Base-by-base conservation (phyloP, 2,888 invertebrate genomes). In the Mantis religiosa region DNA sequence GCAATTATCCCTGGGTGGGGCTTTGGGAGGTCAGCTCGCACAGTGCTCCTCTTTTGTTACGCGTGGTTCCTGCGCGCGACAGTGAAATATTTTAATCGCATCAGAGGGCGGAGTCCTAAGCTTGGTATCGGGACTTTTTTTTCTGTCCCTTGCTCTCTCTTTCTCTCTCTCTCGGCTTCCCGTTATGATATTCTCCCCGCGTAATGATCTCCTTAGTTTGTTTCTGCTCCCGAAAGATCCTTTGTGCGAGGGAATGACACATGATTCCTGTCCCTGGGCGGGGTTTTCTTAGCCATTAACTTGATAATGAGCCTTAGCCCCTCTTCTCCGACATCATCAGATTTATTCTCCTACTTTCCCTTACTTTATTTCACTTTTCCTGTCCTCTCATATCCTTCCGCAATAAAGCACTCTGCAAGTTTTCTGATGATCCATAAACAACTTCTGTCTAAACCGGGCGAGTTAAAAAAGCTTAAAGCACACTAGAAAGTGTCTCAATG, bases 271-370 rank as follows among this genome's bases (percentile, higher is more conserved):
- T 71, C 54, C 54, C 54, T 71, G 54, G 82, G 34, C 82, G 87
- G 82, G 82, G 87, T 34, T 81, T 87, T 87, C 82, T 82, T 82
- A 82, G 9, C 87, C 82, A 82, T 87, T 87, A 87, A 87, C 82
- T 87, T 87, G 82, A 82, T 87, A 82, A 87, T 82, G 87, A 82
- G 87, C 34, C 71, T 71, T 71, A 71, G 54, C 54, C 54, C 54
- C 54, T 71, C 54, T 71, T 71, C 54, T 25, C 25, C 54, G 25
- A 71, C 54, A 71, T 71, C 54, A 71, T 71, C 54, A 71, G 54
- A 71, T 71, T 71, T 71, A 71, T 71, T 71, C 25, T 25, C 54
- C 54, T 41, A 41, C 54, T 25, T 71, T 71, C 25, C 54, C 54
- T 20, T 20, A 71, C 20, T 71, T 71, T 71, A 71, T 71, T 71